phyloP scores from a whole-genome alignment of 2,113 vertebrate genomes.

The Osmerus mordax region DNA sequence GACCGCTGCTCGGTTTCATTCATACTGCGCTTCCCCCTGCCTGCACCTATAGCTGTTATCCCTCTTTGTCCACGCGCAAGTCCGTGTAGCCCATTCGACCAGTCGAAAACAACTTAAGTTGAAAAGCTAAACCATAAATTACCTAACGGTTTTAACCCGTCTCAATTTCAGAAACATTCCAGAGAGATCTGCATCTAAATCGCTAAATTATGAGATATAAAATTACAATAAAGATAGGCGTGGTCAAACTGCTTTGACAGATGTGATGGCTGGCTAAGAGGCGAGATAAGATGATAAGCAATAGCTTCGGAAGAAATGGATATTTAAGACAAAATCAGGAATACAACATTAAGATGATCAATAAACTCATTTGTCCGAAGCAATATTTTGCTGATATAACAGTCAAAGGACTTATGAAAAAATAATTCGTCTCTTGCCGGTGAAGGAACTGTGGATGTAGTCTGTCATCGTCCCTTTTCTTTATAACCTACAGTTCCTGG shows the following conservation, averaged over 20 bases:
- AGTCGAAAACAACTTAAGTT: constrained; percentile 39
- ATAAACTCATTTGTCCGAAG: constrained; percentile 36
- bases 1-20: constrained; percentile 77
- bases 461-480: constrained; percentile 37
- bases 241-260: constrained; percentile 69
- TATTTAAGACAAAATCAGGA: constrained; percentile 33
- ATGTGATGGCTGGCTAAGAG: constrained; percentile 69
- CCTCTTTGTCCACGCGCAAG: constrained; percentile 44
- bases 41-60: background rate
- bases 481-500: constrained; percentile 34
- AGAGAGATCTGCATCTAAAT: constrained; percentile 28
- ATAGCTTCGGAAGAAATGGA: constrained; percentile 46
- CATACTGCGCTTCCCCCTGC: constrained; percentile 63
- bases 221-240: constrained; percentile 72
- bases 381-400: constrained; percentile 43
- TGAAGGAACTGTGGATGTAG: constrained; percentile 62
- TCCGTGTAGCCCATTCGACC: constrained; percentile 43
- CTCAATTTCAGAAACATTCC: constrained; percentile 24
- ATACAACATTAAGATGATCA: constrained; percentile 28
- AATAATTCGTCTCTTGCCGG: constrained; percentile 45
- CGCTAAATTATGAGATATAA: constrained; percentile 46
- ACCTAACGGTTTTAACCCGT: constrained; percentile 33
- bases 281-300: constrained; percentile 68
- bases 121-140: constrained; percentile 30
- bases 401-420: constrained; percentile 59